Evolutionary conservation across 2,888 invertebrate species (phyloP), one percentile per base, ranked within the genome.

Genomic region (Zygogramma bicolorata): DNA sequence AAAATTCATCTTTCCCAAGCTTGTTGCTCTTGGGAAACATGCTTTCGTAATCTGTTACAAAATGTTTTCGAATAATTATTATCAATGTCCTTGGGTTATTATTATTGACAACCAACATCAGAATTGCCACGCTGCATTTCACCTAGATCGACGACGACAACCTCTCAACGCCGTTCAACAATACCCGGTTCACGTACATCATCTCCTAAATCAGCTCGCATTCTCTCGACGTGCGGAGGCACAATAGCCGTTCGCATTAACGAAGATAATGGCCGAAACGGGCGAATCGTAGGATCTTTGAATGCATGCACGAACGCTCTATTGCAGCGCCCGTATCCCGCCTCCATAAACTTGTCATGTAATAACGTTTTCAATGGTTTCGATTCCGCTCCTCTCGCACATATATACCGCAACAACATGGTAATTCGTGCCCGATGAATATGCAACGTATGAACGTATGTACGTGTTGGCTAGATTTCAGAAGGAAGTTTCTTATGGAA

Each of bases 251-350:
- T 68, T 73, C 46, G 49, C 62, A 34, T 40, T 70, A 73, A 65
- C 65, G 38, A 70, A 67, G 49, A 73, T 70, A 70, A 73, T 67
- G 70, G 59, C 63, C 62, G 34, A 63, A 73, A 73, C 65, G 63
- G 42, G 29, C 29, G 27, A 25, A 38, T 34, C 6, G 27, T 20
- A 8, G 46, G 46, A 46, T 22, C 25, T 58, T 58, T 69, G 72
- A 63, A 58, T 65, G 46, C 31, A 46, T 27, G 53, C 53, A 1
- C 25, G 53, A 6, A 27, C 53, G 63, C 61, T 57, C 59, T 62
- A 62, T 59, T 63, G 46, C 27, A 66, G 60, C 38, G 66, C 69
- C 73, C 69, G 73, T 62, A 73, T 71, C 58, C 61, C 57, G 66
- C 49, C 40, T 58, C 40, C 20, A 40, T 53, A 49, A 34, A 34